Evolutionary conservation across 2,888 invertebrate genomes (phyloP).

Genomic region (Tinea trinotella): DNA sequence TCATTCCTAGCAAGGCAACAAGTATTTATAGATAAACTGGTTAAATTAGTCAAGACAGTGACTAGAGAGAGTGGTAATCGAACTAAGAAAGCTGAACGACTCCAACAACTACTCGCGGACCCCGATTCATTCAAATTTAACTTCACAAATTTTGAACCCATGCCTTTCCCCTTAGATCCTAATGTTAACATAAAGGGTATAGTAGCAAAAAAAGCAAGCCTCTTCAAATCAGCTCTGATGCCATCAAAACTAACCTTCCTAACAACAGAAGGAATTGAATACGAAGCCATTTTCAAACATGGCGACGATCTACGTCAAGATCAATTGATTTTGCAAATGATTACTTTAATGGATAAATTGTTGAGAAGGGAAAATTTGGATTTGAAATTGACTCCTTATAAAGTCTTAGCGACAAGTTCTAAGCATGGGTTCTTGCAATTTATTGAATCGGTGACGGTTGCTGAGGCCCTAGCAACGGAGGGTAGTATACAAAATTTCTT

Average conservation of each 20-base stretch:
- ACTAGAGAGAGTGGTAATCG: slow-evolving; percentile 93
- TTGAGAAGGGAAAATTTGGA: slow-evolving; percentile 95
- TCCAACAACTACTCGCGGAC: slow-evolving; percentile 87
- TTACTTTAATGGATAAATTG: slow-evolving; percentile 97
- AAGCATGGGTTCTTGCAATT: slow-evolving; percentile 98
- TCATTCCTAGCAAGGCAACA: slow-evolving; percentile 88
- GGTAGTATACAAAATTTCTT: slow-evolving; percentile 95
- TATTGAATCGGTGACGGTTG: slow-evolving; percentile 92
- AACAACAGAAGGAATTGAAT: slow-evolving; percentile 85
- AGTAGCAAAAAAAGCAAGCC: slow-evolving; percentile 87
- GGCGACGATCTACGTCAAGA: slow-evolving; percentile 98
- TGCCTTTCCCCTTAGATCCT: slow-evolving; percentile 96
- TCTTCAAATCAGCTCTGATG: slow-evolving; percentile 98
- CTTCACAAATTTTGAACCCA: slow-evolving; percentile 91
- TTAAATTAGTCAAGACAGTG: slow-evolving; percentile 88
- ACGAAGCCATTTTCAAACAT: slow-evolving; percentile 96
- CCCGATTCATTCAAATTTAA: slow-evolving; percentile 86
- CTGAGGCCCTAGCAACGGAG: slow-evolving; percentile 90
- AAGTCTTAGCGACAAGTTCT: slow-evolving; percentile 94
- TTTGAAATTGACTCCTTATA: slow-evolving; percentile 94
- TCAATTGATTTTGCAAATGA: slow-evolving; percentile 97
- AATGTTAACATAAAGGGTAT: slow-evolving; percentile 90
- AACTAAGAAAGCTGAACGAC: slow-evolving; percentile 90
- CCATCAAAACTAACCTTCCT: slow-evolving; percentile 92
- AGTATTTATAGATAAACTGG: slow-evolving; percentile 91